Percentiles rank a stretch among this genome's conserved stretches.
Evolutionary conservation across 2,113 vertebrate genomes (phyloP).

Genomic region (Phrynocephalus versicolor): DNA sequence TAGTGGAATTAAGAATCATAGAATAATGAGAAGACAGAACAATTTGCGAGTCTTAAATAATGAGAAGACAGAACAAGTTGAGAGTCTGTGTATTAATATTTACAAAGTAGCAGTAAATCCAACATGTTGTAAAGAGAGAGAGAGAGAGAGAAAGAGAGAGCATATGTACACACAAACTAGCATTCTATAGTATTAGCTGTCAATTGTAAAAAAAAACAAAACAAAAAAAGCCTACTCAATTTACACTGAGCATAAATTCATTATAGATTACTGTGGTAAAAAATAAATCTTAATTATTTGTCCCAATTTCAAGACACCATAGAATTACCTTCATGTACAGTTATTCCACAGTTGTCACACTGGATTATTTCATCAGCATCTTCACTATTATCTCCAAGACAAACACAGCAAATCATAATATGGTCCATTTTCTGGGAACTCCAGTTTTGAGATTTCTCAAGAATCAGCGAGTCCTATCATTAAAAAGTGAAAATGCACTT

Average conservation of each 20-base stretch:
- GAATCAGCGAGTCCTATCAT: constrained; percentile 88
- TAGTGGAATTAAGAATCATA: background rate
- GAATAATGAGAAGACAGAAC: background rate
- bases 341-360: constrained; percentile 99
- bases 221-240: background rate
- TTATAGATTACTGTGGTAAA: background rate
- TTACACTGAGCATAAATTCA: background rate
- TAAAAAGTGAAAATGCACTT: constrained; percentile 53
- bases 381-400: constrained; percentile 98
- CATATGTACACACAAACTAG: background rate
- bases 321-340: constrained; percentile 95
- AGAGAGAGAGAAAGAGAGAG: too few relatives aligned
- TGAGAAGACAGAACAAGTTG: too few relatives aligned
- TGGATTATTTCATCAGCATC: constrained; percentile 99
- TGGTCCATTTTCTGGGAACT: constrained; percentile 94
- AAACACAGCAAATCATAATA: constrained; percentile 98
- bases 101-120: background rate
- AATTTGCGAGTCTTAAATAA: background rate
- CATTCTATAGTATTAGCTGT: background rate
- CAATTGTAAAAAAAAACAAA: background rate
- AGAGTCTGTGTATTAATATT: background rate
- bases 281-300: constrained; percentile 16
- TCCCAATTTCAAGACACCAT: background rate
- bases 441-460: constrained; percentile 93
- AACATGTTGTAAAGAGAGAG: background rate